Conservation (phyloP, 2,113 vertebrate species). For the Pyxicephalus adspersus region DNA sequence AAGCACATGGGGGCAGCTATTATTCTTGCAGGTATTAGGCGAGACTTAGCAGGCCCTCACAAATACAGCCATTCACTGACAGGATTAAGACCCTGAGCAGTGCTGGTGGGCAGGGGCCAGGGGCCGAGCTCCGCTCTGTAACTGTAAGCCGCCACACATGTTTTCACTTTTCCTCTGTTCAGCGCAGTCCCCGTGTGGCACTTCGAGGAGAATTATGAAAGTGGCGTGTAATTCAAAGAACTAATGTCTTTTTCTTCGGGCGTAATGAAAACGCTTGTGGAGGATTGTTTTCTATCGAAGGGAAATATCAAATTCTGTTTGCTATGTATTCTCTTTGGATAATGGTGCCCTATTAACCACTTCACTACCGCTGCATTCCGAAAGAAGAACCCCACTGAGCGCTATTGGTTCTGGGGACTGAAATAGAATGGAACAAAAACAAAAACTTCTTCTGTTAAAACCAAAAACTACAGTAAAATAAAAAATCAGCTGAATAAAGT, state of each 20-base stretch:
- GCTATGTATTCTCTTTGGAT: constrained; percentile 51
- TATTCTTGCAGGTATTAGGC: constrained; percentile 67
- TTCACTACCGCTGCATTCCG: background rate
- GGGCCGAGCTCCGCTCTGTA: constrained; percentile 72
- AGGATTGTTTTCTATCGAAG: constrained; percentile 66
- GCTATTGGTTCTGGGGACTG: too few relatives aligned
- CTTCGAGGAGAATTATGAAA: constrained; percentile 72
- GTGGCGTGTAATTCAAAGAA: constrained; percentile 73
- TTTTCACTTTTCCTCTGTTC: constrained; percentile 80
- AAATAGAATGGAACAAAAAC: too few relatives aligned
- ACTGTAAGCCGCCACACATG: constrained; percentile 81
- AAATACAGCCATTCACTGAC: constrained; percentile 71
- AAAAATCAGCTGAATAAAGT: too few relatives aligned
- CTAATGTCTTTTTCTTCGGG: constrained; percentile 69
- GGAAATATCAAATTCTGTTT: constrained; percentile 60
- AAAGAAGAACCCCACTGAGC: too few relatives aligned
- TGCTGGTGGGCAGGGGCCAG: constrained; percentile 75
- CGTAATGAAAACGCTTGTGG: constrained; percentile 69
- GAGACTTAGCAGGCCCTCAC: constrained; percentile 67
- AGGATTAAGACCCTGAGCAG: constrained; percentile 73
- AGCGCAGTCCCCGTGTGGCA: constrained; percentile 76
- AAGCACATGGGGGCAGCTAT: constrained; percentile 64
- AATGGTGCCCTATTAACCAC: constrained; percentile 47
- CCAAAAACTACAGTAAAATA: too few relatives aligned
- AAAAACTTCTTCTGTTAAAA: too few relatives aligned